phyloP scores from a whole-genome alignment of 2,113 vertebrate genomes.

The Eptesicus fuscus region DNA sequence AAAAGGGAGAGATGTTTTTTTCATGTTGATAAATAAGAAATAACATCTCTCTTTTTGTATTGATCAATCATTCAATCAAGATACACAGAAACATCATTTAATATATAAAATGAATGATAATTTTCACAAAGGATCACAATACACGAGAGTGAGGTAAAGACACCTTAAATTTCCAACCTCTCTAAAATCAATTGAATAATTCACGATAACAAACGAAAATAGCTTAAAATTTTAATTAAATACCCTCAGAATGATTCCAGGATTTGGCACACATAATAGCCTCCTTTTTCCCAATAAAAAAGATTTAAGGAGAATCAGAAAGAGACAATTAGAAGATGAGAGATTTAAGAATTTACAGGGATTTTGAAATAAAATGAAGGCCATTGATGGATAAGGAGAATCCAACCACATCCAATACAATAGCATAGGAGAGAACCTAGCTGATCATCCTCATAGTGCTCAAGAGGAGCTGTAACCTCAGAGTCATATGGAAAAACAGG shows the following conservation, averaged over 20 bases:
- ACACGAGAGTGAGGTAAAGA: neutral
- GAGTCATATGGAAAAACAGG: neutral
- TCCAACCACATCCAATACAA: neutral
- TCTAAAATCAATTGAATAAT: no score
- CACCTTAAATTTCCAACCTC: neutral
- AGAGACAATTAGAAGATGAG: neutral
- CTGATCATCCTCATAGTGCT: neutral
- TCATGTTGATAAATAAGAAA: no score
- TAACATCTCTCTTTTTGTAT: no score
- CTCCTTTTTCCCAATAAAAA: neutral
- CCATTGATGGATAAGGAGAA: neutral
- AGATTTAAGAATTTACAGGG: neutral
- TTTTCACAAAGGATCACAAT: neutral
- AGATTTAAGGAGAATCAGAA: neutral
- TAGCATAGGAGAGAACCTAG: neutral
- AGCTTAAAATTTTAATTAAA: neutral
- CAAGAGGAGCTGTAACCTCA: neutral
- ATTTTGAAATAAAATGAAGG: neutral
- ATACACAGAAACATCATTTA: no score
- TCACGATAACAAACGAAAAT: no score
- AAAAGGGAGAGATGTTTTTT: no score
- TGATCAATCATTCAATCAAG: no score
- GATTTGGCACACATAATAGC: neutral
- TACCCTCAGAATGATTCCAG: neutral
- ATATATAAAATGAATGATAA: neutral